Base-by-base conservation (phyloP, 2,888 invertebrate species). In the Keiferia lycopersicella region DNA sequence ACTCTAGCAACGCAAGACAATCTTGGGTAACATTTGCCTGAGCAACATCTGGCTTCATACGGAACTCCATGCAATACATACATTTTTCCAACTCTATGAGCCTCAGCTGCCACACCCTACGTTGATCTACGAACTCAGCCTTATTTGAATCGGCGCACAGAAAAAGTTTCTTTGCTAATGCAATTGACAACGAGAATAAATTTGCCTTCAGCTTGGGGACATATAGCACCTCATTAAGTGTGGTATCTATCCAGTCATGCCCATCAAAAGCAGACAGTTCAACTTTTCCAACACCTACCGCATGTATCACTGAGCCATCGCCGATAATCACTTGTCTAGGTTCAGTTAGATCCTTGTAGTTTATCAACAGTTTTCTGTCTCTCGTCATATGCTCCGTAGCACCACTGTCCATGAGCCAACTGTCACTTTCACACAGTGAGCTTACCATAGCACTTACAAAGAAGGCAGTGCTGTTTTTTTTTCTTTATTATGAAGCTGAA, bases 1-100 rank as follows among this genome's bases (percentile, higher is more conserved):
- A 72, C 53, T 69, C 68, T 10, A 1, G 0, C n/a, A 63, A 39
- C 14, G 45, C 6, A 26, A 26, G 26, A 6, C 26, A 34, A 16
- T 0, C 11, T 0, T 11, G 18, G 8, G 1, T 2, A 1, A 53
- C 14, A 1, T 26, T 57, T 14, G 45, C 20, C 1, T 10, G 16
- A 16, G 63, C 45, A 30, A 1, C 1, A 16, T 16, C 1, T 16
- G 8, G 3, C 16, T 39, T 20, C 11, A 18, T 6, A 16, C 45
- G 57, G 12, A 57, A 63, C 30, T 12, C 18, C 59, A 63, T 50
- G 1, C 1, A 10, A 45, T 14, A 63, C 48, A 57, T 14, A 63
- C 48, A 57, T 26, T 6, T 26, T 57, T 12, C 22, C 26, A 38
- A 10, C 11, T 22, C 45, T 10, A 8, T 10, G 14, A 1, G 45